Base-by-base conservation (phyloP, 2,113 vertebrate species). In the Tragelaphus imberbis region DNA sequence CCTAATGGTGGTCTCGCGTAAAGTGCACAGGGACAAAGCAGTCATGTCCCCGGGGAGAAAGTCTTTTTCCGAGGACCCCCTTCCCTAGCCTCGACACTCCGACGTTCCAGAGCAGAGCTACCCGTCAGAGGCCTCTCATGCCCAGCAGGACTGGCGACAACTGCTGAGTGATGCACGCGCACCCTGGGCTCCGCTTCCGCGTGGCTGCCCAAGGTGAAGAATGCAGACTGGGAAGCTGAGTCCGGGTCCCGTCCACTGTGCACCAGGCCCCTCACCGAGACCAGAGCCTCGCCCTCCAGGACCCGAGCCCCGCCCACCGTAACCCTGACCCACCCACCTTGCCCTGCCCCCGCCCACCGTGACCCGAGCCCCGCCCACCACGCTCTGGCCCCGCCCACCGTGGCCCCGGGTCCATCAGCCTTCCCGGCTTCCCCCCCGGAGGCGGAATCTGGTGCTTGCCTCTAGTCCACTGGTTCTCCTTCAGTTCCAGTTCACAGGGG, bases 1-100 rank as follows among this genome's bases (percentile, higher is more conserved):
- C 16, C 49, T 30, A 17, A 36, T 0, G 55, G 6, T 2, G 21
- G 55, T 59, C 30, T 49, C 1, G 17, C 0, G 0, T 19, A 8
- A 23, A 3, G 30, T 7, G 40, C 55, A 49, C 47, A 79, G 40
- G 11, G 55, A 51, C 28, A 33, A 77, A 47, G 55, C 12, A 2
- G 4, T 44, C 16, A 0, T 4, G 71, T 25, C 13, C 2, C 68
- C 4, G 12, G 21, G 40, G 40, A 21, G 3, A 55, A 55, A n/a
- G 51, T 23, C 80, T n/a, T 84, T 23, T 8, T n/a, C 79, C 21
- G 11, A 84, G 81, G 21, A 55, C 3, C 33, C 51, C 51, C 21
- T 14, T 10, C 5, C 21, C 49, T 19, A 55, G 51, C 80, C 71
- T 40, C 65, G 19, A 21, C 65, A 68, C 33, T n/a, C 65, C 1